phyloP scores from a whole-genome alignment of 2,888 invertebrate genomes.

The Stramonita haemastoma region DNA sequence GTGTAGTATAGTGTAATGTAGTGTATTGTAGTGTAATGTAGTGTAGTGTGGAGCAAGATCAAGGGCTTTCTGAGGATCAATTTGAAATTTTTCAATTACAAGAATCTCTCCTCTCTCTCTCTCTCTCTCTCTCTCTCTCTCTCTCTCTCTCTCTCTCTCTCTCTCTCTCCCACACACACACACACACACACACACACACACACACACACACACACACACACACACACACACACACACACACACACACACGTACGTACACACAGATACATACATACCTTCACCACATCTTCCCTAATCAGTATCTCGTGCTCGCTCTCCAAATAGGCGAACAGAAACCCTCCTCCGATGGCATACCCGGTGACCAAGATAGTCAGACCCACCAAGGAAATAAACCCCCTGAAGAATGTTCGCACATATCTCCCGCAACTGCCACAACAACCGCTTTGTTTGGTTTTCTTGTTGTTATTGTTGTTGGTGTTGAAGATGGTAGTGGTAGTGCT shows the following conservation, averaged over 20 bases:
- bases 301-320: slow-evolving; percentile 80
- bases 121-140: no score
- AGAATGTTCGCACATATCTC: slow-evolving; percentile 80
- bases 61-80: no score
- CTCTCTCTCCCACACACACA: no score
- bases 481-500: no score
- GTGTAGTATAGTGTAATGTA: no score
- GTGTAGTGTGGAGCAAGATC: no score
- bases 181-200: not conserved
- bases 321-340: slow-evolving; percentile 92
- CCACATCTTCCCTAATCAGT: slow-evolving; percentile 52
- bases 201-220: slow-evolving; percentile 27
- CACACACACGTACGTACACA: not conserved
- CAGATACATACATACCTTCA: not conserved
- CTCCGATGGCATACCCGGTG: slow-evolving; percentile 91
- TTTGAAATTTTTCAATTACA: not conserved
- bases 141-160: no score
- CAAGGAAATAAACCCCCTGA: slow-evolving; percentile 97
- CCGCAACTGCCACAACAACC: not conserved
- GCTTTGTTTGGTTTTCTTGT: not conserved
- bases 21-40: no score
- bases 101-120: not conserved
- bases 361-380: slow-evolving; percentile 95
- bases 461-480: not conserved
- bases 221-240: not conserved